These are phyloP conservation scores for Rhimphoctona megacephalus DNA, from an alignment of 2,888 invertebrate genomes.

Conservation along the genomic window DNA sequence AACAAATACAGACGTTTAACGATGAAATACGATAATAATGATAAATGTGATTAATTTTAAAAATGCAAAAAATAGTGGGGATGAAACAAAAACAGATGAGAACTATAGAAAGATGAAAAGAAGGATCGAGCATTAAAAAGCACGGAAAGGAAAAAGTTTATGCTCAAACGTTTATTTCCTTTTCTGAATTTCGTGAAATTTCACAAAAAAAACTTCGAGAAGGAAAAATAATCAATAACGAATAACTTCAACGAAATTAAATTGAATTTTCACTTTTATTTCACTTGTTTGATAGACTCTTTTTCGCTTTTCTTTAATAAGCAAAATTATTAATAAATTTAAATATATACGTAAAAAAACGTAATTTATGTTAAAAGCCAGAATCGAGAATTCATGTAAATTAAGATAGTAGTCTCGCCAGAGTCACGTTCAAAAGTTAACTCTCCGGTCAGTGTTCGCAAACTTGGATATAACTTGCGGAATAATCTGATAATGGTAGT, in stretches of 20 bases:
- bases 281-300: neutral
- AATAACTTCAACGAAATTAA: neutral
- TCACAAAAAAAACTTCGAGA: no score
- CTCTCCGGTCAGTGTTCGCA: no score
- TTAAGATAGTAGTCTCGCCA: no score
- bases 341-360: neutral
- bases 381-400: constrained; percentile 18
- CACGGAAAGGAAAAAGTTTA: neutral
- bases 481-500: no score
- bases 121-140: neutral
- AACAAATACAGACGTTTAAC: constrained; percentile 51
- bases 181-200: neutral
- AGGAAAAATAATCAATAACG: neutral
- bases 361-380: neutral
- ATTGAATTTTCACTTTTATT: neutral
- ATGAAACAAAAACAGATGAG: neutral
- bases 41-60: constrained; percentile 48
- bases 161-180: neutral
- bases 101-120: neutral
- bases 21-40: constrained; percentile 64
- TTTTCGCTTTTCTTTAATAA: neutral
- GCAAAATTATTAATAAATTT: neutral
- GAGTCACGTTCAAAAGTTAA: no score
- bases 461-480: no score
- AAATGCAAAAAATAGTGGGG: constrained; percentile 22